A percentile compares a stretch with the other conserved stretches of the same genome.
Evolutionary conservation across 2,113 vertebrate species (phyloP).

Genomic region (Camarhynchus parvulus): DNA sequence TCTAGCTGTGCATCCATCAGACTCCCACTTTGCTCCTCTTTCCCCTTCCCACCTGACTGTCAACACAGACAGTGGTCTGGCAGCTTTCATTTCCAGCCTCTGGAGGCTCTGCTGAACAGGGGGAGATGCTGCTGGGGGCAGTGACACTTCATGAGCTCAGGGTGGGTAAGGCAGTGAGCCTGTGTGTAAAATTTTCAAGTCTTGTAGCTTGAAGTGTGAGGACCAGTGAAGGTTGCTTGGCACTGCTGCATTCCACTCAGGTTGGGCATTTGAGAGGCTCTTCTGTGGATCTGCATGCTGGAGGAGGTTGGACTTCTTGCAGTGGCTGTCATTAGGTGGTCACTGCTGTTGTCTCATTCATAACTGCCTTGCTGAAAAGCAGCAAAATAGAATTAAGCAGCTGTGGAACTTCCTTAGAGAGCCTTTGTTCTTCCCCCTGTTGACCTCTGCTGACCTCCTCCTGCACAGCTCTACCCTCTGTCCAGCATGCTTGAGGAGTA

Average conservation of each 20-base stretch:
- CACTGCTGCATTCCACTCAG: not conserved
- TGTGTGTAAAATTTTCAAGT: not conserved
- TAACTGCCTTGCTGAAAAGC: not conserved
- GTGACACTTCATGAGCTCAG: not conserved
- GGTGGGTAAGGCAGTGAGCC: not conserved
- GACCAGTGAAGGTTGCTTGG: not conserved
- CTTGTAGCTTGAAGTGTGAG: not conserved
- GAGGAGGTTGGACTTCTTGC: not conserved
- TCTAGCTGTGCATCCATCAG: not conserved
- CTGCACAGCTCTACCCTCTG: not conserved
- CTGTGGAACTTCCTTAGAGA: not conserved
- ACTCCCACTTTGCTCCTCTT: not conserved
- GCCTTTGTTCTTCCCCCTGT: not conserved
- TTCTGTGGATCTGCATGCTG: not conserved
- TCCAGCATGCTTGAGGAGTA: too few species aligned
- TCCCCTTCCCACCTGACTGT: not conserved
- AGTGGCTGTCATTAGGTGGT: not conserved
- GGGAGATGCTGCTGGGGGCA: not conserved
- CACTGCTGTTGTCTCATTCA: rapidly evolving
- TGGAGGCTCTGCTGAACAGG: not conserved
- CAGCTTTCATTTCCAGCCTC: not conserved
- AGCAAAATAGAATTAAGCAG: not conserved
- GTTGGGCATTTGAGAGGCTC: not conserved
- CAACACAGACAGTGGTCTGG: not conserved
- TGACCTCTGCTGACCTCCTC: not conserved